These are phyloP conservation scores for Drosophila funebris DNA, from an alignment of 1,140 invertebrate species.

Conservation along the genomic window DNA sequence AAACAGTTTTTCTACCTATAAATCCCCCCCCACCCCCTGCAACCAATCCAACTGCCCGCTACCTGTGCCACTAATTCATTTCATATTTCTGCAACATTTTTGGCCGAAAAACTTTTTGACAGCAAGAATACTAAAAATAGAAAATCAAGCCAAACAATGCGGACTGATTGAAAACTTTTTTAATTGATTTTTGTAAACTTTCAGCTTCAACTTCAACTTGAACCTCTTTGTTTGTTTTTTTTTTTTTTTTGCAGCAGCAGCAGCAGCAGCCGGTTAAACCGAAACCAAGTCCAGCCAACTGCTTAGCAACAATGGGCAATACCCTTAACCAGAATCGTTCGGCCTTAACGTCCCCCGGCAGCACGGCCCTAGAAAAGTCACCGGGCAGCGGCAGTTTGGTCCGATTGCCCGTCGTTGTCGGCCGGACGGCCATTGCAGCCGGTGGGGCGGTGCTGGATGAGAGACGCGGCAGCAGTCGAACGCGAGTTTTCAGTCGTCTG, in stretches of 20 bases:
- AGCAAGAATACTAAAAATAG: constrained; percentile 33
- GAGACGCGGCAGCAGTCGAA: constrained; percentile 37
- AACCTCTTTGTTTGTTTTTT: background rate
- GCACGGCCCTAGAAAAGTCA: constrained; percentile 52
- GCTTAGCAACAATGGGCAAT: constrained; percentile 56
- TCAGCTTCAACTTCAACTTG: constrained; percentile 49
- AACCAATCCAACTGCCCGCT: too few relatives aligned
- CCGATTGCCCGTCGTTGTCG: constrained; percentile 18
- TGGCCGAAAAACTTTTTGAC: constrained; percentile 58
- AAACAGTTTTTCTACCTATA: constrained; percentile 14
- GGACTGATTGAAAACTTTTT: constrained; percentile 82
- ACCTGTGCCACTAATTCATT: constrained; percentile 74
- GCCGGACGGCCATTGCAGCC: constrained; percentile 11
- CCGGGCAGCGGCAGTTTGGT: constrained; percentile 48
- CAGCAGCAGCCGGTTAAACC: background rate
- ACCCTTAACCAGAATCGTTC: constrained; percentile 49
- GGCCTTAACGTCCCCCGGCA: constrained; percentile 9
- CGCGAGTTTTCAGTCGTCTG: constrained; percentile 65
- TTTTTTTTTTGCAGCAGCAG: constrained; percentile 4
- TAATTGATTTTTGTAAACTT: constrained; percentile 82
- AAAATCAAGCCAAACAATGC: constrained; percentile 69
- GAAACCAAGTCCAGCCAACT: background rate
- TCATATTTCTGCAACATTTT: constrained; percentile 79
- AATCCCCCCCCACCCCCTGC: background rate
- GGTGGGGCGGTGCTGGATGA: background rate